Evolutionary conservation across 2,113 vertebrate species (phyloP).

Genomic region (Seriola quinqueradiata): DNA sequence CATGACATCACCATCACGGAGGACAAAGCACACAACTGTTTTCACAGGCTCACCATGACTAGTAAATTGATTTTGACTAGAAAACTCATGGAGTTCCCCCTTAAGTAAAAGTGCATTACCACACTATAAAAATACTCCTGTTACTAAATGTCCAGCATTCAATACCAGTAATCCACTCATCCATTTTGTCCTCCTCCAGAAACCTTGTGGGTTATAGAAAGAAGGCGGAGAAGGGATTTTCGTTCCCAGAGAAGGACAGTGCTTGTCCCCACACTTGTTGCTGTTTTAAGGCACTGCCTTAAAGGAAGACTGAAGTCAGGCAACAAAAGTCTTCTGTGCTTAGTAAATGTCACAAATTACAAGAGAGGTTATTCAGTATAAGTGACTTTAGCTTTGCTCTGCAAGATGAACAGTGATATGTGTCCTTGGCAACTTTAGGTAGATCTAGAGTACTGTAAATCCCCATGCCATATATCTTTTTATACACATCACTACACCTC

Average conservation of each 20-base stretch:
- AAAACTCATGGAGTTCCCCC: background rate
- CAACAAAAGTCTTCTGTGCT: slow-evolving; percentile 7
- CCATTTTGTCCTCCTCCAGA: background rate
- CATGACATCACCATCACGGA: slow-evolving; percentile 1
- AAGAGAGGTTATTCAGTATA: background rate
- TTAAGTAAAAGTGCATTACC: background rate
- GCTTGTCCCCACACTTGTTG: background rate
- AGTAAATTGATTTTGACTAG: background rate
- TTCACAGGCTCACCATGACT: background rate
- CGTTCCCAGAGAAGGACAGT: background rate
- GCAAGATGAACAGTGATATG: background rate
- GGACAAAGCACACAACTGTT: background rate
- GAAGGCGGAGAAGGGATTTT: background rate
- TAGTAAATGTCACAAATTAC: background rate
- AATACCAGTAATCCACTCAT: background rate
- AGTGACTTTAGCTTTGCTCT: background rate
- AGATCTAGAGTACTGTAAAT: background rate
- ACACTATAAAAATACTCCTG: background rate
- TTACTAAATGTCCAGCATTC: background rate
- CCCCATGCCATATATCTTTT: background rate
- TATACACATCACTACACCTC: background rate
- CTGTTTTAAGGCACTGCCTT: background rate
- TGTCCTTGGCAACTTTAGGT: background rate
- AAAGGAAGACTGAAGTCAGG: background rate
- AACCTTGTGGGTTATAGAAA: background rate